Conservation (phyloP, 2,888 invertebrate genomes). For the Apantesis nais region DNA sequence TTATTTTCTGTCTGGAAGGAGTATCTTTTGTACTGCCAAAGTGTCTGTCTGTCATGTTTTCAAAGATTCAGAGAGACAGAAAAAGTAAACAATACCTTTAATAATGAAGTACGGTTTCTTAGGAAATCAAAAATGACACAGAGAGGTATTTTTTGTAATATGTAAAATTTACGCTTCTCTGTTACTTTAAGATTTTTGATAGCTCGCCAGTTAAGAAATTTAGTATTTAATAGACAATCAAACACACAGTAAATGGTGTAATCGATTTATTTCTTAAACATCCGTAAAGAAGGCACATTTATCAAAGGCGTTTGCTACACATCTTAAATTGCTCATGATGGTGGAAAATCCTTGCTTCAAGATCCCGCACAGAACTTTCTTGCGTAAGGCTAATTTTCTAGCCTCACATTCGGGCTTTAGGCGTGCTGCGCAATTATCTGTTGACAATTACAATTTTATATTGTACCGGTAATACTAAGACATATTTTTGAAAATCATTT, state of each 20-base stretch:
- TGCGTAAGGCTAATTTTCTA: conserved; percentile 7
- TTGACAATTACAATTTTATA: not conserved
- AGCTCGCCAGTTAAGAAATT: too few species aligned
- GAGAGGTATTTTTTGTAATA: too few species aligned
- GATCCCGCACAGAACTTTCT: conserved; percentile 9
- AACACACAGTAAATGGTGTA: not conserved
- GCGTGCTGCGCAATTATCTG: conserved; percentile 5
- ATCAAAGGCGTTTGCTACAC: conserved; percentile 8
- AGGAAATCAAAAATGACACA: too few species aligned
- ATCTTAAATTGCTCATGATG: conserved; percentile 15
- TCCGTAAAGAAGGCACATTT: conserved; percentile 19
- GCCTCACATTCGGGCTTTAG: conserved; percentile 3
- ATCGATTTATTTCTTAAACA: conserved; percentile 12
- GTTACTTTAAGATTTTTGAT: too few species aligned
- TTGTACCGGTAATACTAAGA: too few species aligned
- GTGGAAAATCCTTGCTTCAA: conserved; percentile 7
- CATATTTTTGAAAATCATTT: not conserved
- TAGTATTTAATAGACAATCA: not conserved
- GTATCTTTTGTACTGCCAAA: too few species aligned
- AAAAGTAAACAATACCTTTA: too few species aligned
- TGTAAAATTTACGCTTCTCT: too few species aligned
- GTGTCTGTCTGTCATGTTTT: too few species aligned
- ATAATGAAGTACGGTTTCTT: too few species aligned
- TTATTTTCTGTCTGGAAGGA: too few species aligned
- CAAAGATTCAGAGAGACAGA: too few species aligned